A percentile compares a stretch with the other conserved stretches of the same genome.
Conservation (phyloP, 2,797 vertebrate genomes). For the Pangasius larnaudii region DNA sequence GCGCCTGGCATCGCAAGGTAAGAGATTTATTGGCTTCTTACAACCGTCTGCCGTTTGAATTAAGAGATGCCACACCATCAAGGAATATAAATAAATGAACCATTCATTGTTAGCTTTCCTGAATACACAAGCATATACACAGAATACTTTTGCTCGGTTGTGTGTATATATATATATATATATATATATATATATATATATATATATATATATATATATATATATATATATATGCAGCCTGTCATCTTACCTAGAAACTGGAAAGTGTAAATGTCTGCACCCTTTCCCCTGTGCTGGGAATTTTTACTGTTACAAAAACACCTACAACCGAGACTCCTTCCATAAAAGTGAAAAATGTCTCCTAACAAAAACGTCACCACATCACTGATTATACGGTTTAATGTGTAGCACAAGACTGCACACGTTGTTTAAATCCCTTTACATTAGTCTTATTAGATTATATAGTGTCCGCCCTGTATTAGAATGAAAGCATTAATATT, state of each 20-base stretch:
- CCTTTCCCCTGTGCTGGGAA: not conserved
- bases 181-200: not conserved
- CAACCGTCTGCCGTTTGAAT: not conserved
- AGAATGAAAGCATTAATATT: not conserved
- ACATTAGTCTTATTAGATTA: not conserved
- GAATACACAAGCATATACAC: not conserved
- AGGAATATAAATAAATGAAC: not conserved
- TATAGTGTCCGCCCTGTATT: not conserved
- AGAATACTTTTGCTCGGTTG: not conserved
- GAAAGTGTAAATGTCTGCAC: too few relatives aligned
- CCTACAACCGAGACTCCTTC: not conserved
- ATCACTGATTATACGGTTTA: too few relatives aligned
- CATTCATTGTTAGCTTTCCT: not conserved
- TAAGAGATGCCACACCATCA: not conserved
- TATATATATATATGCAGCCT: not conserved
- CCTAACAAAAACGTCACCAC: not conserved
- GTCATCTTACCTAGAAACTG: too few relatives aligned
- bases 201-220: not conserved
- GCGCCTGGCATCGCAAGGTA: conserved; percentile 76
- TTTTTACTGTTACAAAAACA: too few relatives aligned
- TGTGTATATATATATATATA: too few relatives aligned
- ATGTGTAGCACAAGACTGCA: not conserved
- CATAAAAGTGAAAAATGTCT: too few relatives aligned
- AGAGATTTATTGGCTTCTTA: conserved; percentile 60
- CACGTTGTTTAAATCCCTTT: too few relatives aligned